Evolutionary conservation across 37 sponge, comb jelly and placozoan genomes (phyloP), one percentile per base, ranked within the genome.

Genomic region (Theonella swinhoei): DNA sequence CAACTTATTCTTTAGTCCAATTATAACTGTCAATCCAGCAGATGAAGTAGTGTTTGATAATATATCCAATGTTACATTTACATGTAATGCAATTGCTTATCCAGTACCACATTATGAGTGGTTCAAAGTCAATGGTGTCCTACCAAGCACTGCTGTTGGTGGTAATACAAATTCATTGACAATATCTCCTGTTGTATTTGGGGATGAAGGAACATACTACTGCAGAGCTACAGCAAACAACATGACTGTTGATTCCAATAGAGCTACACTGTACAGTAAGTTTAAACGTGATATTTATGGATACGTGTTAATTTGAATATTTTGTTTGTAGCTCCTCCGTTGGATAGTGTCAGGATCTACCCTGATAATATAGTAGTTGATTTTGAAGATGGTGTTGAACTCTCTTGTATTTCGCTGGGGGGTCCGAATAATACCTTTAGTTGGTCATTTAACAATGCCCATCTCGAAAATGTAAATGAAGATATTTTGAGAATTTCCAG

Each of bases 251-350:
- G 5, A 11, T 7, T 65, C 66, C 4, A 4, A 24, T 7, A 65
- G 5, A 29, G 66, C 66, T 24, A 65, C 66, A 29, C 66, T 65
- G 24, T 29, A 23, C 25, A 29, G 66, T 65, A 65, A 65, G 36
- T 42, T n/a, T 9, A 37, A 67, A 26, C 9, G 26, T 28, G 25
- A 28, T 11, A 28, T 19, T 26, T 67, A 20, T 9, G 11, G 19
- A 19, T 58, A 58, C 19, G 60, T 19, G 19, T 58, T 58, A 20
- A 20, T 58, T 19, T 58, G 60, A 58, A 11, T 20, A 58, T 20
- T 71, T 71, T 37, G 5, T 35, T 17, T 26, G 4, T 26, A 80
- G 81, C 69, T 67, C 69, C 81, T 70, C 81, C 81, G 24, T 25
- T 29, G 30, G 81, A 72, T 31, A 69, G 71, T 80, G 71, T 80